Base-by-base conservation (phyloP, 2,888 invertebrate genomes). In the Bibio marci region DNA sequence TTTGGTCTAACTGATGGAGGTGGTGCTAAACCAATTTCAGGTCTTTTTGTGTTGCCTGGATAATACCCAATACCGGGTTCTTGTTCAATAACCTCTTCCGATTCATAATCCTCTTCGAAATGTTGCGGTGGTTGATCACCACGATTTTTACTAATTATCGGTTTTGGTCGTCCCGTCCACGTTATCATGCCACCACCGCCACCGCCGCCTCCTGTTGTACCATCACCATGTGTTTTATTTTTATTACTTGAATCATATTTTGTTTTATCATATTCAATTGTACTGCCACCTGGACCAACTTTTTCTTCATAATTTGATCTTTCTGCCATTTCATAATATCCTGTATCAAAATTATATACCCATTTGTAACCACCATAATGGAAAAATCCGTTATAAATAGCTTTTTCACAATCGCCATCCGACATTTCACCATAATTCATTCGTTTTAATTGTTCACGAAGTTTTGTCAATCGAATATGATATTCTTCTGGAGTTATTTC, bases 71-170 rank as follows among this genome's bases (percentile, higher is more conserved):
- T 41, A 25, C 41, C 43, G 13, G 44, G 44, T 28, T 43, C 55
- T 0, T 59, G 57, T 34, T 61, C 61, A 19, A 35, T 17, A 13
- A 54, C 51, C 1, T 50, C 50, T 5, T 55, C 55, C n/a, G 39
- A 40, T 28, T 37, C 40, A 25, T 43, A 41, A 4, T 50, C 48
- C 28, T 61, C 59, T 12, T 56, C 55, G 31, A 52, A 57, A 1
- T 48, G 43, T 43, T 59, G 52, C 1, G 62, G 61, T 2, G 61
- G 62, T 37, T 62, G 62, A 47, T 62, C 61, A 1, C 61, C 61
- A 12, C 61, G 56, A 46, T 58, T 56, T 39, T 52, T 54, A 6
- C 56, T 57, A 37, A 58, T 32, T 5, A 33, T 52, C 1, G 46
- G 45, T 1, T 48, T 46, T n/a, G 49, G 50, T 13, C 41, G 44